A percentile compares a stretch with the other conserved stretches of the same genome.
Conservation (phyloP, 2,113 vertebrate genomes). For the Pristiophorus japonicus region DNA sequence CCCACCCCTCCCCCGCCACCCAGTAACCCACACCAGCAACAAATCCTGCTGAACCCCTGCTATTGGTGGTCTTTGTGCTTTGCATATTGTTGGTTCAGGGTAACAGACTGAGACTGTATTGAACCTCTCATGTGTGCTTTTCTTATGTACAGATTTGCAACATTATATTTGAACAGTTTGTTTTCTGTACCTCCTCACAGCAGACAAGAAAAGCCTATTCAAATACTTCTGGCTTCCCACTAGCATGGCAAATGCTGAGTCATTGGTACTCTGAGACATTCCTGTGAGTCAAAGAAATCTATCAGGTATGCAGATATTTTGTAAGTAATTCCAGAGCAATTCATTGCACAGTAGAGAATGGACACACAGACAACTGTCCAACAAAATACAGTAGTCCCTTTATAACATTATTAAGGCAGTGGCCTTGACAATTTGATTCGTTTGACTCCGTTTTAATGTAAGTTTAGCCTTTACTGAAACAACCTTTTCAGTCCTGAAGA, state of each 20-base stretch:
- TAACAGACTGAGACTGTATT: background rate
- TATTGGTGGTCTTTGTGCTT: background rate
- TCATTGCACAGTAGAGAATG: background rate
- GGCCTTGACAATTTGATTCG: background rate
- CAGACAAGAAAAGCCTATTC: constrained; percentile 26
- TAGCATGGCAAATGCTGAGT: background rate
- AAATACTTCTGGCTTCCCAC: background rate
- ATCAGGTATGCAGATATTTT: background rate
- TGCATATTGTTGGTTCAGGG: background rate
- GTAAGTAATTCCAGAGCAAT: background rate
- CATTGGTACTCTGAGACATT: constrained; percentile 5
- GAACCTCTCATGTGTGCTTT: background rate
- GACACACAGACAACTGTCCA: background rate
- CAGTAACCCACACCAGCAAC: background rate
- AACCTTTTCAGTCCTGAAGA: background rate
- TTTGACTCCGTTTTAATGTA: background rate
- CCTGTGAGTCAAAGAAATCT: background rate
- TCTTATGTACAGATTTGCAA: background rate
- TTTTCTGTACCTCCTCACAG: background rate
- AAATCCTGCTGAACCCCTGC: background rate
- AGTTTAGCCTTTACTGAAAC: background rate
- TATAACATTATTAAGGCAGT: background rate
- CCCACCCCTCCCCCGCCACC: background rate
- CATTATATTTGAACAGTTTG: constrained; percentile 15
- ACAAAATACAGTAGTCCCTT: background rate